These are phyloP conservation scores for Microctenopoma steveboyesi DNA, from an alignment of 2,797 vertebrate genomes.

Conservation along the genomic window DNA sequence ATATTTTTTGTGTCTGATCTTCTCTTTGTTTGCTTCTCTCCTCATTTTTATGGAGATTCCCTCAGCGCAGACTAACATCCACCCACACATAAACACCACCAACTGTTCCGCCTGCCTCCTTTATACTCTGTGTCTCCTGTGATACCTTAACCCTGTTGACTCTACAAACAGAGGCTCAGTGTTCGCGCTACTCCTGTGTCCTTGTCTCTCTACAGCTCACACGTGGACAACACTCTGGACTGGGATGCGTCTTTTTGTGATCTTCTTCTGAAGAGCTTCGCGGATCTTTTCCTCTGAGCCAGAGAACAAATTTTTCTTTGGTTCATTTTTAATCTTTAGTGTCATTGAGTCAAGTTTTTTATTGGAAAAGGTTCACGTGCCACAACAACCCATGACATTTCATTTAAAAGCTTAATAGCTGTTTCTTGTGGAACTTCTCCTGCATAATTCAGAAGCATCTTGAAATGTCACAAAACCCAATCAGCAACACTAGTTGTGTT, in stretches of 20 bases:
- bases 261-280: slow-evolving; percentile 30
- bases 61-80: slow-evolving; percentile 47
- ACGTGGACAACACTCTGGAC: neutral
- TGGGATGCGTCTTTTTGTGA: slow-evolving; percentile 3
- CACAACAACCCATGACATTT: neutral
- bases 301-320: neutral
- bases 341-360: neutral
- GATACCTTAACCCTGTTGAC: slow-evolving; percentile 23
- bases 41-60: slow-evolving; percentile 64
- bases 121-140: slow-evolving; percentile 23
- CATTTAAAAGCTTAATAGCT: neutral
- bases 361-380: neutral
- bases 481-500: too few relatives aligned
- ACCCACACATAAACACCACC: slow-evolving; percentile 49
- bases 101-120: slow-evolving; percentile 17
- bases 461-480: too few relatives aligned
- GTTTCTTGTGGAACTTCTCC: slow-evolving; percentile 2
- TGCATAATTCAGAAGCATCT: neutral
- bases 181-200: slow-evolving; percentile 26
- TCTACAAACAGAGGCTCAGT: slow-evolving; percentile 32
- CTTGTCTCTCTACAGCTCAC: slow-evolving; percentile 7
- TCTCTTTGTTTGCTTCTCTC: slow-evolving; percentile 23
- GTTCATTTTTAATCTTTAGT: slow-evolving; percentile 7
- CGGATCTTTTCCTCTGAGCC: slow-evolving; percentile 2
- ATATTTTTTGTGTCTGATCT: slow-evolving; percentile 29